phyloP scores from a whole-genome alignment of 2,113 vertebrate genomes.

The Cynopterus brachyotis region DNA sequence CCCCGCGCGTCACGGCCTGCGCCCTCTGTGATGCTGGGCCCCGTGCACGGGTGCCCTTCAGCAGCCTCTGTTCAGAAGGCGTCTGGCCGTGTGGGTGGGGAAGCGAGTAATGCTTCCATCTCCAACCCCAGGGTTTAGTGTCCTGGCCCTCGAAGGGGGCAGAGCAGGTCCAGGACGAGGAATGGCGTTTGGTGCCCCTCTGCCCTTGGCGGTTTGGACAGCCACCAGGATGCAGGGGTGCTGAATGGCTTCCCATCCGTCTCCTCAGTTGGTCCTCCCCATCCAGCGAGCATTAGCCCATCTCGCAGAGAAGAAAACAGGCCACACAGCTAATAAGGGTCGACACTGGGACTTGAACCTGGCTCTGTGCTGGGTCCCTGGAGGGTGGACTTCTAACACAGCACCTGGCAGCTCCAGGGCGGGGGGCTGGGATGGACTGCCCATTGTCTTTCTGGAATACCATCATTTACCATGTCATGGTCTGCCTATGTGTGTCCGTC shows the following conservation, averaged over 20 bases:
- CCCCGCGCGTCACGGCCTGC: background rate
- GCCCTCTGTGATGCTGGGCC: background rate
- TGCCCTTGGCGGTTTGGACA: background rate
- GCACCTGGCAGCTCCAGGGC: background rate
- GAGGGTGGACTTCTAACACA: background rate
- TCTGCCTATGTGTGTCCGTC: background rate
- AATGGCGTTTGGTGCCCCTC: background rate
- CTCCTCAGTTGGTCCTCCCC: background rate
- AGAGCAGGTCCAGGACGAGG: background rate
- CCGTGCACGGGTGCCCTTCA: background rate
- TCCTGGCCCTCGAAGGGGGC: background rate
- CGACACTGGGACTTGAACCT: background rate
- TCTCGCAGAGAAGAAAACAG: background rate
- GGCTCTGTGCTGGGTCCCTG: background rate
- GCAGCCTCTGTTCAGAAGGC: background rate
- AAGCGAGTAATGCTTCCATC: background rate
- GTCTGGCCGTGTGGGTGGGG: background rate
- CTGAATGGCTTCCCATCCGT: background rate
- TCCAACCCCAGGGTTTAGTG: no score
- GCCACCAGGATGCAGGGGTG: background rate
- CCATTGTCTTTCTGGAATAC: background rate
- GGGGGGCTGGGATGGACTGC: background rate
- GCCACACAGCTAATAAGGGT: background rate
- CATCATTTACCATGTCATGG: background rate
- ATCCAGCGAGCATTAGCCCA: background rate